These are phyloP conservation scores for Cantharis nigra DNA, from an alignment of 2,888 invertebrate species.

Conservation along the genomic window DNA sequence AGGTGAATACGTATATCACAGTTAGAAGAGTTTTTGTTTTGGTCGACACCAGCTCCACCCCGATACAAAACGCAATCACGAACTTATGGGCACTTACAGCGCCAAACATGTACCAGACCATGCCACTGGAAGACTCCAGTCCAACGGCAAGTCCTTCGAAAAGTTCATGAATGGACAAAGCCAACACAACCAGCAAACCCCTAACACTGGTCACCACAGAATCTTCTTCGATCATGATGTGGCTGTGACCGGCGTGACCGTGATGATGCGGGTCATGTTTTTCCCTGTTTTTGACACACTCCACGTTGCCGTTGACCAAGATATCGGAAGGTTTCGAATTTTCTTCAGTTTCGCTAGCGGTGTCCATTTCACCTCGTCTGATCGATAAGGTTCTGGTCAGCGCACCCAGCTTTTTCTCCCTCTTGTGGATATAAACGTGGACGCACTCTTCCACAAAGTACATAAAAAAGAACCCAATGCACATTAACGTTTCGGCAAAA, in stretches of 20 bases:
- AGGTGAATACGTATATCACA: conserved; percentile 72
- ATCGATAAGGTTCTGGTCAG: conserved; percentile 49
- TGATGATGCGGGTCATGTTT: conserved; percentile 27
- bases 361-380: conserved; percentile 42
- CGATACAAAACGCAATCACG: conserved; percentile 87
- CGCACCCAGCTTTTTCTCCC: conserved; percentile 39
- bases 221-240: conserved; percentile 41
- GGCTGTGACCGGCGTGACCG: conserved; percentile 43
- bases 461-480: conserved; percentile 76
- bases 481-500: conserved; percentile 73
- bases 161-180: conserved; percentile 82
- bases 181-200: conserved; percentile 79
- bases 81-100: conserved; percentile 85
- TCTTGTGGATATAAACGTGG: conserved; percentile 67
- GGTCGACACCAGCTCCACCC: conserved; percentile 78
- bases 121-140: conserved; percentile 65
- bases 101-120: conserved; percentile 80
- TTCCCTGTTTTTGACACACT: conserved; percentile 10
- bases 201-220: conserved; percentile 58
- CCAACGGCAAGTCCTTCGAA: conserved; percentile 87
- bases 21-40: conserved; percentile 67
- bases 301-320: conserved; percentile 35
- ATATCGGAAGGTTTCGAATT: conserved; percentile 34
- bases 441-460: conserved; percentile 81
- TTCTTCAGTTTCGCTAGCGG: conserved; percentile 16